Base-by-base conservation (phyloP, 2,113 vertebrate genomes). In the Pitta sordida region DNA sequence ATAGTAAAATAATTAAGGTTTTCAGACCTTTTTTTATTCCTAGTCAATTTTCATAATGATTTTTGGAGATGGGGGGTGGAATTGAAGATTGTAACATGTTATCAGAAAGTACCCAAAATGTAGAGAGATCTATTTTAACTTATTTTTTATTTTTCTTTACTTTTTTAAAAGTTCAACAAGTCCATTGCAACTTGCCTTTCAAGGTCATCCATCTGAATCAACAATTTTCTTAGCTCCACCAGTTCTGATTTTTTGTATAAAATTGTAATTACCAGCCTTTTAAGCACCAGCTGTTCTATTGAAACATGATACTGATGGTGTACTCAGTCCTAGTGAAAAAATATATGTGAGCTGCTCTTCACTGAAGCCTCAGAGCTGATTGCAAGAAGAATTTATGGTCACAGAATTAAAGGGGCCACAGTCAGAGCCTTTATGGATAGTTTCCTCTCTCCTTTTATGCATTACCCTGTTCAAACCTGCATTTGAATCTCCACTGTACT, bases 261-360 rank as follows among this genome's bases (percentile, higher is more conserved):
- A 98, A 97, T 85, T 95, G 94, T 96, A 97, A 97, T 97, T 96
- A 93, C 64, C 95, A 97, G 96, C 97, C 95, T 98, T 97, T 96
- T 94, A 96, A 97, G 93, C 91, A 93, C 96, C 96, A 97, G 96
- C 97, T 97, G 97, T 96, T 97, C 97, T 97, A 95, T 97, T 98
- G 97, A 97, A 97, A 97, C 96, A 97, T 92, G 95, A 97, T 95
- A 73, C 75, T 96, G 88, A 86, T 97, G 91, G 93, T 97, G 94
- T 86, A 64, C 93, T 95, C 85, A 88, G 87, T 88, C 93, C 71
- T 96, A 68, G 85, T 94, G 75, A 87, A 91, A 96, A 96, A 94
- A 94, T 94, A 91, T 95, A 63, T 86, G 44, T 75, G 84, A 74
- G 79, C 82, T 94, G 87, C 91, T 95, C 87, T 95, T 94, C 85